These are phyloP conservation scores for Microplitis mediator DNA, from an alignment of 1,140 invertebrate genomes.

Conservation along the genomic window DNA sequence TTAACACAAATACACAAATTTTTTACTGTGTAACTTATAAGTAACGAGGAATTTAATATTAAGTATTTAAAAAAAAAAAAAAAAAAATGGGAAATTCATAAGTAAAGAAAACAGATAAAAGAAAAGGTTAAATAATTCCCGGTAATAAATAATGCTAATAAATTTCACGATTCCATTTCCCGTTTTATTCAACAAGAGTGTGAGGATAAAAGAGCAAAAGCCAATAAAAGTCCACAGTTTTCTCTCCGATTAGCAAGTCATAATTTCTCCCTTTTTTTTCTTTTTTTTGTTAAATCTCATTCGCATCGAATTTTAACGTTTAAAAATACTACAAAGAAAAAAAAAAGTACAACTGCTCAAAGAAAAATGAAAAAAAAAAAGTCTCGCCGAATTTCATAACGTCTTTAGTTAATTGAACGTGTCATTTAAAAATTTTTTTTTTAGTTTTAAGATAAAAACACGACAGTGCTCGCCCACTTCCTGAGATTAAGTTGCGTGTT, in stretches of 20 bases:
- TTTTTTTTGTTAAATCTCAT: background rate
- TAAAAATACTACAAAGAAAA: constrained; percentile 1
- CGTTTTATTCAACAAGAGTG: constrained; percentile 1
- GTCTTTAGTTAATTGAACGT: constrained; percentile 19
- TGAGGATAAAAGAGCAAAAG: background rate
- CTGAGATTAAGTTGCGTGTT: too few species aligned
- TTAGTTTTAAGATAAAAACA: background rate
- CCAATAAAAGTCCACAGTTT: constrained; percentile 4
- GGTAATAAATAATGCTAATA: constrained; percentile 18
- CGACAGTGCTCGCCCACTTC: too few species aligned
- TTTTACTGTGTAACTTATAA: too few species aligned
- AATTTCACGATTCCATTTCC: constrained; percentile 28
- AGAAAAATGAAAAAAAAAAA: background rate
- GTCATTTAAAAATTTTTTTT: constrained; percentile 12
- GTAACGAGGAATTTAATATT: background rate
- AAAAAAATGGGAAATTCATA: constrained; percentile 4
- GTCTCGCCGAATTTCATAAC: constrained; percentile 23
- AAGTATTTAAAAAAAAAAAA: background rate
- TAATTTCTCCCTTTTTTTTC: background rate
- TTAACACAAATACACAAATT: too few species aligned
- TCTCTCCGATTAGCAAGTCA: constrained; percentile 26
- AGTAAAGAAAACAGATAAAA: background rate
- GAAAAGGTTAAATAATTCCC: background rate
- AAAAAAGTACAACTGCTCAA: background rate
- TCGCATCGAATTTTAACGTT: constrained; percentile 9